Conservation (phyloP, 1,140 invertebrate genomes). For the Drosophila bipectinata region DNA sequence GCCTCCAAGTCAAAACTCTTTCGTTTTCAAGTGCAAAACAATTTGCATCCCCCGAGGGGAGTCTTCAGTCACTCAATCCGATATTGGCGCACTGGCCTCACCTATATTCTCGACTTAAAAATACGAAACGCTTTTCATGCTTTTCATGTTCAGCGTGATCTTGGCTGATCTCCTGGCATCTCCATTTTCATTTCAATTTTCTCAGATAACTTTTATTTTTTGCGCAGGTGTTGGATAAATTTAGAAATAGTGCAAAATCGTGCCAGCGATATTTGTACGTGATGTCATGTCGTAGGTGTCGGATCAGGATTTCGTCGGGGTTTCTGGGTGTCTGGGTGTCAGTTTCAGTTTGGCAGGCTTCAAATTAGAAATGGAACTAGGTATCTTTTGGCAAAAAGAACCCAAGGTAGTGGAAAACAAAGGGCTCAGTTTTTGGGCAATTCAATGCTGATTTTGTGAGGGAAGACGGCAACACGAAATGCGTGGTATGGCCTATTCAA, state of each 20-base stretch:
- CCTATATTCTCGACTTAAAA: conserved; percentile 22
- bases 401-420: conserved; percentile 42
- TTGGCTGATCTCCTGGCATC: conserved; percentile 49
- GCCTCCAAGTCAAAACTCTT: conserved; percentile 23
- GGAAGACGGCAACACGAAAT: conserved; percentile 42
- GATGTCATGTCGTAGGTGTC: conserved; percentile 81
- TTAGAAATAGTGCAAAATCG: conserved; percentile 83
- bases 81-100: conserved; percentile 14
- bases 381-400: conserved; percentile 42
- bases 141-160: conserved; percentile 74
- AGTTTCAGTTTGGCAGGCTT: conserved; percentile 36
- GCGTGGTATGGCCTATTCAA: conserved; percentile 64
- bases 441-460: conserved; percentile 9
- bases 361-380: conserved; percentile 46
- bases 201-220: conserved; percentile 17
- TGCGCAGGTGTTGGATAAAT: conserved; percentile 82
- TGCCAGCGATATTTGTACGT: conserved; percentile 82
- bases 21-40: conserved; percentile 55
- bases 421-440: conserved; percentile 34
- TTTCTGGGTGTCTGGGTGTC: conserved; percentile 39
- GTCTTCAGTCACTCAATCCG: conserved; percentile 26
- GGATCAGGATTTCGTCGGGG: conserved; percentile 43
- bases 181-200: conserved; percentile 56
- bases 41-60: conserved; percentile 42
- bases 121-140: conserved; percentile 54